A percentile compares a stretch with the other conserved stretches of the same genome.
Conservation (phyloP, 2,113 vertebrate genomes). For the Chiloscyllium plagiosum region DNA sequence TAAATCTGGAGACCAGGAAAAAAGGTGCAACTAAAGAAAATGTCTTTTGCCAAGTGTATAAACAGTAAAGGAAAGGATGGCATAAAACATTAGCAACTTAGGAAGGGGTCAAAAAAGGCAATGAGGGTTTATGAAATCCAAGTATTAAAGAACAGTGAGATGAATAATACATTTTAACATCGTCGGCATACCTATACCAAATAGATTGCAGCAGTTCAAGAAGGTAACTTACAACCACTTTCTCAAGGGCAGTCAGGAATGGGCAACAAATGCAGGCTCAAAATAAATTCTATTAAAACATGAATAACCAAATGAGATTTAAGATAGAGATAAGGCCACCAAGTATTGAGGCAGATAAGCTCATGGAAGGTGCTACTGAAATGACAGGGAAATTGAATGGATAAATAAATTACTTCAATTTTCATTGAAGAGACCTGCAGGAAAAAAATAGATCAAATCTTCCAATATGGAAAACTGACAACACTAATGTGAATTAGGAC, state of each 20-base stretch:
- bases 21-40: neutral
- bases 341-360: neutral
- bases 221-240: too few species aligned
- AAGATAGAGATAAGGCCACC: too few species aligned
- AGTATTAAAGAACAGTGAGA: neutral
- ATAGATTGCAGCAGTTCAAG: too few species aligned
- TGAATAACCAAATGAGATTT: neutral
- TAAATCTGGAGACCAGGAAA: neutral
- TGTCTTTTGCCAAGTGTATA: neutral
- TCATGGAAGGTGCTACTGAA: neutral
- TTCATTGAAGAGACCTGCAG: neutral
- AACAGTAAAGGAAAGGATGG: neutral
- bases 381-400: neutral
- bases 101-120: neutral
- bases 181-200: too few species aligned
- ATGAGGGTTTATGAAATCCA: neutral
- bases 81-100: neutral
- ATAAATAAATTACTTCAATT: neutral
- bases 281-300: neutral
- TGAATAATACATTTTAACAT: neutral
- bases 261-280: too few species aligned
- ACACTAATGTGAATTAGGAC: too few species aligned
- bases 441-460: neutral
- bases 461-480: too few species aligned
- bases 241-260: too few species aligned